Evolutionary conservation across 2,797 vertebrate species (phyloP), one percentile per base, ranked within the genome.

Genomic region (Spinus pinus): DNA sequence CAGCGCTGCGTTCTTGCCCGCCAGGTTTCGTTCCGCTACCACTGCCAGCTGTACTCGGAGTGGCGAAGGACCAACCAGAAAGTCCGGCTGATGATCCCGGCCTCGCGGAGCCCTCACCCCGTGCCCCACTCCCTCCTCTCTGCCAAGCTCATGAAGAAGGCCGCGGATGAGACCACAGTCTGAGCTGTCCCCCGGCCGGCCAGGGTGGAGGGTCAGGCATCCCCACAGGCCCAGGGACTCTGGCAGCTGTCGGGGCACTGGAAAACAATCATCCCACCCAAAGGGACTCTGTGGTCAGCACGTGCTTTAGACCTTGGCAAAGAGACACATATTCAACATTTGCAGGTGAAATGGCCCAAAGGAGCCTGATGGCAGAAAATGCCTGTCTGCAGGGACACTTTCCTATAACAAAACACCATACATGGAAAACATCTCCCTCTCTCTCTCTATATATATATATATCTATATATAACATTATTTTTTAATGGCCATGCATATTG

Each of bases 1-100:
- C 62, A 62, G 61, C 4, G 1, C 73, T 46, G 44, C 22, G 0
- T 64, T 78, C 15, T 92, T 33, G 2, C 91, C 87, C 61, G 1
- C 13, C 96, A 98, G 99, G 99, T 99, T 14, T 99, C 99, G 53
- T 99, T 99, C 98, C 99, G 99, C 94, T 99, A 99, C 98, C 99
- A 99, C 97, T 99, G 99, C 98, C 99, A 99, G 98, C 97, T 99
- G 56, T 99, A 99, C 97, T 99, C 99, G 0, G 99, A 99, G 97
- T 99, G 99, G 99, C 98, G 99, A 86, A 98, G 98, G 98, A 99
- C 98, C 90, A 99, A 99, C 96, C 99, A 99, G 98, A 99, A 99
- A 95, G 99, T 99, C 7, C 98, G 97, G 31, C 91, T 99, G 97
- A 98, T 99, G 98, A 96, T 99, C 89, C 98, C 98, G 1, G 98